Evolutionary conservation across 2,797 vertebrate species (phyloP).

Genomic region (Coregonus suidteri): DNA sequence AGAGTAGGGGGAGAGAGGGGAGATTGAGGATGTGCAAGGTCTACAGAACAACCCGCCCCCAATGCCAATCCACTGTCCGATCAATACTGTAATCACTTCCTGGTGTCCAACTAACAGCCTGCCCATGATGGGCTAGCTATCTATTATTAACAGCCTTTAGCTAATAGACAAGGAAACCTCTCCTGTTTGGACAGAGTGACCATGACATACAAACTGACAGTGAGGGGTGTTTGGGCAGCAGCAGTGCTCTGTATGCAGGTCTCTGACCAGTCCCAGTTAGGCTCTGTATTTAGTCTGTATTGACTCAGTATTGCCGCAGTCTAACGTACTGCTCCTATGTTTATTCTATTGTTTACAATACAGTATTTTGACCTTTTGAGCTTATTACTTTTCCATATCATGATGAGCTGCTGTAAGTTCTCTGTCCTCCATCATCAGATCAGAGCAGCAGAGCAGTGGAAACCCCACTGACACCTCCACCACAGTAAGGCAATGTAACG

Average conservation of each 20-base stretch:
- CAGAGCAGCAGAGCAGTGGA: slow-evolving; percentile 13
- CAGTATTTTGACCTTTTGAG: neutral
- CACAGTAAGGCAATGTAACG: slow-evolving; percentile 55
- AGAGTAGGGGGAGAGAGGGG: neutral
- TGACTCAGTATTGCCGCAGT: no score
- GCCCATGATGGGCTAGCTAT: neutral
- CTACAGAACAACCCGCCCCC: neutral
- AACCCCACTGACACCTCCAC: slow-evolving; percentile 38
- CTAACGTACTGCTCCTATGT: neutral
- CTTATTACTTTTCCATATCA: no score
- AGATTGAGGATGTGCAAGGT: slow-evolving; percentile 2
- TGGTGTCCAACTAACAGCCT: neutral
- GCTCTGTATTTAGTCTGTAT: neutral
- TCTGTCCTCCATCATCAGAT: slow-evolving; percentile 24
- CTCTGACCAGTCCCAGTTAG: slow-evolving; percentile 24
- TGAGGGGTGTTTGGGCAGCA: neutral
- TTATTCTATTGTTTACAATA: neutral
- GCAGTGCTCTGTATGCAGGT: slow-evolving; percentile 15
- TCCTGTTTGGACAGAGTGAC: slow-evolving; percentile 12
- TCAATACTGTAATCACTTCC: slow-evolving; percentile 22
- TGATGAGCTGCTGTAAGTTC: neutral
- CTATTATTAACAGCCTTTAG: slow-evolving; percentile 15
- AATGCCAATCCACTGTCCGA: neutral
- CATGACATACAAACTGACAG: slow-evolving; percentile 1
- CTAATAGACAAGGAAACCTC: neutral